phyloP scores from a whole-genome alignment of 2,113 vertebrate species.

The Oreochromis niloticus region DNA sequence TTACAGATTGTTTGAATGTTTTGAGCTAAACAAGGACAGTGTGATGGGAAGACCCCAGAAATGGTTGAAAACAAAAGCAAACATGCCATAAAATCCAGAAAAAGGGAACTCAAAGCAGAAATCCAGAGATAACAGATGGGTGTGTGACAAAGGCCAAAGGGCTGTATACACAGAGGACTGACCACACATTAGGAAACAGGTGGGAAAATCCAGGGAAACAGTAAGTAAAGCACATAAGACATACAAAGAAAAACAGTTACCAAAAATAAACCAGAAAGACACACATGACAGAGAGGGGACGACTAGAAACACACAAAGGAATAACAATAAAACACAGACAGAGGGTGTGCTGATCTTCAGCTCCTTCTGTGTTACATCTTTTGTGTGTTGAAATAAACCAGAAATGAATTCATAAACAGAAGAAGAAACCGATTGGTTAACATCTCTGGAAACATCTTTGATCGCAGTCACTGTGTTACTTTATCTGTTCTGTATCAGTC shows the following conservation, averaged over 20 bases:
- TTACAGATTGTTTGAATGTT: neutral
- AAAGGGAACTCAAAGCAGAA: neutral
- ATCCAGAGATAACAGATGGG: neutral
- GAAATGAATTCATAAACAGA: neutral
- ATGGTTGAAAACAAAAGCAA: neutral
- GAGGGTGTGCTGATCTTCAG: rapidly evolving
- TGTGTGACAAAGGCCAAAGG: neutral
- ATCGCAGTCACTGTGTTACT: neutral
- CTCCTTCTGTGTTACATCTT: neutral
- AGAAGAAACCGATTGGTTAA: neutral
- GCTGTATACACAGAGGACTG: neutral
- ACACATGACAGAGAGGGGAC: neutral
- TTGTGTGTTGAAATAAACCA: neutral
- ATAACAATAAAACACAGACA: neutral
- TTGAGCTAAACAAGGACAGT: rapidly evolving
- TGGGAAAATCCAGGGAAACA: neutral
- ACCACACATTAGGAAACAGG: neutral
- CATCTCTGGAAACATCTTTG: neutral
- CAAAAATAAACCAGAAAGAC: neutral
- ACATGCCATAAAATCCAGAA: neutral
- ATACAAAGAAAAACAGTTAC: neutral
- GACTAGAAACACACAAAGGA: neutral
- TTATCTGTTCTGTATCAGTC: neutral
- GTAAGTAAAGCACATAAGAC: neutral
- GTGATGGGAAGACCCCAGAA: rapidly evolving